These are phyloP conservation scores for Tridacna crocea DNA, from an alignment of 2,888 invertebrate genomes.

Conservation along the genomic window DNA sequence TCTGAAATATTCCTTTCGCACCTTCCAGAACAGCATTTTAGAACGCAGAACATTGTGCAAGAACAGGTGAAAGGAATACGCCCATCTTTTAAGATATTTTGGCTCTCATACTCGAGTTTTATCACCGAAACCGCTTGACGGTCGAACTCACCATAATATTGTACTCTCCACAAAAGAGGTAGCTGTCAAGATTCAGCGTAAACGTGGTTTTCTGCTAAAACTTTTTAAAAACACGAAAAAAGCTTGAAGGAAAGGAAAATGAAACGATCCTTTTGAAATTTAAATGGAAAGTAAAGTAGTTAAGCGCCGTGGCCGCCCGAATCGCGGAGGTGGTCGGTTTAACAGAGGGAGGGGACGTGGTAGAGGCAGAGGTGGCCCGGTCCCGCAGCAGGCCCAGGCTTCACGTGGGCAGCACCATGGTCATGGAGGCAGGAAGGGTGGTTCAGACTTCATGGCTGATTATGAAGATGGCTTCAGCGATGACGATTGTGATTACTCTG, in stretches of 20 bases:
- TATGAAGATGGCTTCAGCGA: conserved; percentile 52
- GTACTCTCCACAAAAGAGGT: conserved; percentile 19
- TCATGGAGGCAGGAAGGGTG: conserved; percentile 68
- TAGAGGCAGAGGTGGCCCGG: conserved; percentile 50
- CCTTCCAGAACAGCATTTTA: no score
- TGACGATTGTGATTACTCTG: conserved; percentile 38
- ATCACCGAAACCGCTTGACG: no score
- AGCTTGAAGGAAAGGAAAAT: background rate
- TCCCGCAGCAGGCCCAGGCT: conserved; percentile 24
- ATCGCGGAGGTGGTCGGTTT: conserved; percentile 75
- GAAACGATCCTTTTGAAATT: background rate
- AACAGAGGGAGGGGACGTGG: conserved; percentile 67
- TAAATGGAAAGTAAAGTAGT: conserved; percentile 53
- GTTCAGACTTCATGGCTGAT: conserved; percentile 53
- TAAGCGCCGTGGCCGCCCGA: conserved; percentile 69
- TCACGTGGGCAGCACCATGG: conserved; percentile 38
- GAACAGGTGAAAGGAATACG: no score
- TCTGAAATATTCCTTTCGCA: no score
- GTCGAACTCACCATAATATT: background rate
- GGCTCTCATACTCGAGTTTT: no score
- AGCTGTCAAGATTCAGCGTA: conserved; percentile 1
- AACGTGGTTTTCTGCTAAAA: background rate
- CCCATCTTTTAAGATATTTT: no score
- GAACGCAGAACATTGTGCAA: no score
- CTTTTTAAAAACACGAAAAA: background rate